Base-by-base conservation (phyloP, 2,888 invertebrate species). In the Actias luna region DNA sequence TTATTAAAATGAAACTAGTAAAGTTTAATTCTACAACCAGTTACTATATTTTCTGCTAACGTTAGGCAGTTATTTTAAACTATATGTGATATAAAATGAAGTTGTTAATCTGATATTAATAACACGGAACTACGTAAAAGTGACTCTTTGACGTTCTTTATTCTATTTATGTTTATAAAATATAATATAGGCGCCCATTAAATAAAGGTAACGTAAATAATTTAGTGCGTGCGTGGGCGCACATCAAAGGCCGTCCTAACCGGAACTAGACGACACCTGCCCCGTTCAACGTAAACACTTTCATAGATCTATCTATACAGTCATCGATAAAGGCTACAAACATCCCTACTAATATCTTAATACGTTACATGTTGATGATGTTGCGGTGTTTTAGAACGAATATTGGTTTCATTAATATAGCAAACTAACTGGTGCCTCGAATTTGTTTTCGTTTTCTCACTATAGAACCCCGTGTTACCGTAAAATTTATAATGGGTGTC, bases 181-280 rank as follows among this genome's bases (percentile, higher is more conserved):
- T 71, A 74, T 69, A 72, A 63, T 71, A 75, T 71, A 75, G 69
- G 67, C 67, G 67, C 65, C 72, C 67, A 70, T 73, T 71, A 69
- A 68, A 36, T 65, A 61, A 66, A 69, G 65, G 71, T 66, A 69
- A 67, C 61, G 67, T 65, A 69, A 69, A 70, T 71, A 71, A 71
- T 74, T 74, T 74, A 72, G 67, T 42, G 62, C 62, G 58, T 42
- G 69, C 73, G 71, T 69, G 69, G 65, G 70, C 66, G 76, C 73
- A 77, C 69, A 71, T 76, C 74, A 76, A 76, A 76, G 73, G 68
- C 46, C 58, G 63, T 63, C 63, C 57, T n/a, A 73, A 70, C 78
- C 80, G 80, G 83, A 83, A 80, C 82, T 75, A 67, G 69, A 68
- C 71, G 79, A 80, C 83, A 83, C 78, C 79, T 83, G 83, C 65